phyloP scores from a whole-genome alignment of 2,797 vertebrate species.

The Girardinus metallicus region DNA sequence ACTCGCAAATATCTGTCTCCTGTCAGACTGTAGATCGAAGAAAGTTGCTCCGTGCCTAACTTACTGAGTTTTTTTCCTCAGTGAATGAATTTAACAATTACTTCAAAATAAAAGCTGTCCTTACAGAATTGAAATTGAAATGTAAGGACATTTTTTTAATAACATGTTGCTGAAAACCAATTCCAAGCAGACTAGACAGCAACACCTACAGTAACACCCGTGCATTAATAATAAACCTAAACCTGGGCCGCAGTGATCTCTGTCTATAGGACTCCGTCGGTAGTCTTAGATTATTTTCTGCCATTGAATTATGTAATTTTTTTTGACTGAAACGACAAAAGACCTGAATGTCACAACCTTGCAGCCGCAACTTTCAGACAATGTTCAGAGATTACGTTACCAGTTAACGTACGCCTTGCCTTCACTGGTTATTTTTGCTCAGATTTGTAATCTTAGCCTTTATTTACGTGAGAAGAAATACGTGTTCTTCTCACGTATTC shows the following conservation, averaged over 20 bases:
- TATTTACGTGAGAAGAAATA: too few species aligned
- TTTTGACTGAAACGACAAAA: neutral
- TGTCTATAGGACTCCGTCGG: neutral
- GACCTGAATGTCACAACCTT: neutral
- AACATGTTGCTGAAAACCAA: neutral
- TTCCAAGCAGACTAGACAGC: neutral
- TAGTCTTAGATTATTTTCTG: neutral
- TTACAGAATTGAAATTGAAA: neutral
- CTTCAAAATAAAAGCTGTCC: neutral
- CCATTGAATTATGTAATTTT: neutral
- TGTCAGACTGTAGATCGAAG: neutral
- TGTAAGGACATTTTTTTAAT: neutral
- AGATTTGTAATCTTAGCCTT: neutral
- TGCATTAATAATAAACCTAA: neutral
- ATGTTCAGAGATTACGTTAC: neutral
- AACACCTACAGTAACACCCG: neutral
- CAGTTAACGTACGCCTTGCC: neutral
- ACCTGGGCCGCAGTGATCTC: neutral
- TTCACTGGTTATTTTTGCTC: neutral
- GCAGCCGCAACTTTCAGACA: too few species aligned
- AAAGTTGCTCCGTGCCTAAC: neutral
- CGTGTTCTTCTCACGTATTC: neutral
- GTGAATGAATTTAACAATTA: neutral
- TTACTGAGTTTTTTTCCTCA: neutral
- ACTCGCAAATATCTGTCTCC: neutral